Conservation (phyloP, 1,140 invertebrate genomes). For the Chrysomallon squamiferum region DNA sequence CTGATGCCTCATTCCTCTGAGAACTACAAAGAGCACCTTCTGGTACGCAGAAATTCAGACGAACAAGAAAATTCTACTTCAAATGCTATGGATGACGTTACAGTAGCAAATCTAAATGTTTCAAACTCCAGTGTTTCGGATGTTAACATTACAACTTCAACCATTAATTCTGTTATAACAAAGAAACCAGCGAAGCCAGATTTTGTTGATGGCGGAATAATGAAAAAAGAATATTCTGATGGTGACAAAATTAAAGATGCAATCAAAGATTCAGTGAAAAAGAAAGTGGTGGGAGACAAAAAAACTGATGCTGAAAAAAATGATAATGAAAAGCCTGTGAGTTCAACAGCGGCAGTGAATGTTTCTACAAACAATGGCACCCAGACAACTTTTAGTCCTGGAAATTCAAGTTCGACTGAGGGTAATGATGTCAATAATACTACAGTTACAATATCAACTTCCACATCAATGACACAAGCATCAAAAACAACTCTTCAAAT, state of each 20-base stretch:
- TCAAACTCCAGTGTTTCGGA: too few species aligned
- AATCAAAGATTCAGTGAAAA: neutral
- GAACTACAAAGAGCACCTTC: too few species aligned
- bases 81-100: too few species aligned
- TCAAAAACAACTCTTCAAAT: neutral
- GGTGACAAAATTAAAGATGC: slow-evolving; percentile 12
- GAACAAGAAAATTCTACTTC: too few species aligned
- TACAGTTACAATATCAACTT: slow-evolving; percentile 3
- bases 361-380: slow-evolving; percentile 14
- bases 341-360: slow-evolving; percentile 14
- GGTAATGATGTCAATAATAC: slow-evolving; percentile 11
- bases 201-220: slow-evolving; percentile 19
- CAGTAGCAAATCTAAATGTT: too few species aligned
- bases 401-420: slow-evolving; percentile 12
- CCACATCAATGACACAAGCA: neutral
- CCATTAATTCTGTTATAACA: neutral
- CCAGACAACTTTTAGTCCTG: slow-evolving; percentile 9
- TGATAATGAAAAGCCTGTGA: slow-evolving; percentile 1
- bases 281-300: too few species aligned
- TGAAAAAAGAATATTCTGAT: slow-evolving; percentile 12
- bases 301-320: neutral
- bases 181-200: slow-evolving; percentile 16
- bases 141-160: neutral
- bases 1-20: too few species aligned
- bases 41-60: too few species aligned